Conservation (phyloP, 2,113 vertebrate genomes). For the Hippocampus mohnikei region DNA sequence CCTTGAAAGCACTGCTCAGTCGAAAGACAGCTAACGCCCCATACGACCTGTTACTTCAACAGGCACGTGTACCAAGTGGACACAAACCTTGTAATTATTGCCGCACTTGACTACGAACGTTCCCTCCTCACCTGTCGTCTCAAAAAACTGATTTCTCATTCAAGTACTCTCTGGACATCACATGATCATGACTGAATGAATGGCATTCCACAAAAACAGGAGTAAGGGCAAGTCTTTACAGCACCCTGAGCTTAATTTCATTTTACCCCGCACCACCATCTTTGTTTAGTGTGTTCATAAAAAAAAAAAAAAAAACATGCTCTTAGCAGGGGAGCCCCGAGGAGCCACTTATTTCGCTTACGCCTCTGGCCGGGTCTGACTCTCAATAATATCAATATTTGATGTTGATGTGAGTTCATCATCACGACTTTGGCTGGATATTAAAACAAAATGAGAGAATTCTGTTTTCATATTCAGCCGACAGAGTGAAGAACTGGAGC, state of each 20-base stretch:
- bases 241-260: constrained; percentile 1
- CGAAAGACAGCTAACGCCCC: not conserved
- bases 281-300: not conserved
- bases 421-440: not conserved
- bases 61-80: not conserved
- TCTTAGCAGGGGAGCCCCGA: not conserved
- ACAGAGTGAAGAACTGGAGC: not conserved
- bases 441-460: not conserved
- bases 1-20: not conserved
- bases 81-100: constrained; percentile 23
- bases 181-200: constrained; percentile 8
- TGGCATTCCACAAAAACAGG: constrained; percentile 6
- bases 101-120: constrained; percentile 16
- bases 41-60: not conserved
- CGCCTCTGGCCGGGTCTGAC: not conserved
- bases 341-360: not conserved
- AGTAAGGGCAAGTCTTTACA: constrained; percentile 20
- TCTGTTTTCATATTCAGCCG: not conserved
- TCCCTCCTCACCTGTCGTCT: constrained; percentile 1
- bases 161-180: constrained; percentile 1
- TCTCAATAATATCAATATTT: constrained; percentile 18
- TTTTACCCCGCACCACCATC: not conserved
- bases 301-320: not conserved
- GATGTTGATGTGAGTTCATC: constrained; percentile 7
- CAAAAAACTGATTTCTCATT: not conserved